Percentiles rank a stretch among this genome's conserved stretches.
Evolutionary conservation across 1,140 invertebrate species (phyloP).

Genomic region (Spodoptera frugiperda): DNA sequence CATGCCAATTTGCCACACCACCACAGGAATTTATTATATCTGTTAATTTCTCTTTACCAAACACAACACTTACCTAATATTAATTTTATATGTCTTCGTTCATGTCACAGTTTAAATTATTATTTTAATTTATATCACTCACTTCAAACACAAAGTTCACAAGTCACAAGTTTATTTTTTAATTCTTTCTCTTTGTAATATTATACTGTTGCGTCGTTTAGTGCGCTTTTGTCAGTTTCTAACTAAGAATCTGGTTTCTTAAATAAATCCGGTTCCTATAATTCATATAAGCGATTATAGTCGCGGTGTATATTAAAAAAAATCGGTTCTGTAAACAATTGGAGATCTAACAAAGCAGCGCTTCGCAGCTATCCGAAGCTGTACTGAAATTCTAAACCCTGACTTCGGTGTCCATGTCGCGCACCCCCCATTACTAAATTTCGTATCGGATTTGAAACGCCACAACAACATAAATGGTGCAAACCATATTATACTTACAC

Average conservation of each 20-base stretch:
- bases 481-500: constrained; percentile 34
- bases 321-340: constrained; percentile 79
- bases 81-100: constrained; percentile 64
- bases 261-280: constrained; percentile 45
- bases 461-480: constrained; percentile 37
- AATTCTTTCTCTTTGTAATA: constrained; percentile 41
- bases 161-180: constrained; percentile 61
- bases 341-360: constrained; percentile 80
- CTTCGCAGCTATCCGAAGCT: constrained; percentile 85
- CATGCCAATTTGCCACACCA: constrained; percentile 80
- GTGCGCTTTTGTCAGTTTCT: constrained; percentile 32
- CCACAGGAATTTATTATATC: constrained; percentile 66
- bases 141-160: constrained; percentile 65
- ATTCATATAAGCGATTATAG: constrained; percentile 45
- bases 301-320: constrained; percentile 73
- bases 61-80: constrained; percentile 81
- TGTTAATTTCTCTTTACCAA: constrained; percentile 64
- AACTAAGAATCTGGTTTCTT: constrained; percentile 44
- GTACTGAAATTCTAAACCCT: constrained; percentile 86
- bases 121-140: constrained; percentile 59
- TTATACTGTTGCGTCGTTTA: constrained; percentile 40
- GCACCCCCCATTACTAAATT: constrained; percentile 85
- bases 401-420: constrained; percentile 82
- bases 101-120: constrained; percentile 61
- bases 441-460: constrained; percentile 62